These are phyloP conservation scores for Periparus ater DNA, from an alignment of 2,797 vertebrate genomes.

Conservation along the genomic window DNA sequence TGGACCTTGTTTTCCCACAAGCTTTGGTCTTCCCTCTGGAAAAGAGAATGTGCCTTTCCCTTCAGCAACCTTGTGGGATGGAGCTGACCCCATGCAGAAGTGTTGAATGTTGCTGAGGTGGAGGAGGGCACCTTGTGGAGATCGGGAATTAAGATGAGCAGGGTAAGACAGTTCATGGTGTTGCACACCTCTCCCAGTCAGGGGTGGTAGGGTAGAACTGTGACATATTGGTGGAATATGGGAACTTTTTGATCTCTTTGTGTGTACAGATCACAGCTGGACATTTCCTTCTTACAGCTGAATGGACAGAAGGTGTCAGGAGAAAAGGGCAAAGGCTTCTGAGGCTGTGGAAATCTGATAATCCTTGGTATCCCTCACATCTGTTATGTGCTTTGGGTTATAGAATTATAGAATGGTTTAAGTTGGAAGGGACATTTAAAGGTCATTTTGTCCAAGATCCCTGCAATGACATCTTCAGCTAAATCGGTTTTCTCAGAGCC, in stretches of 20 bases:
- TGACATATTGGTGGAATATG: neutral
- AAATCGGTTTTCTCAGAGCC: neutral
- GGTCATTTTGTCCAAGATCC: neutral
- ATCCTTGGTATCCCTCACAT: neutral
- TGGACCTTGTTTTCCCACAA: neutral
- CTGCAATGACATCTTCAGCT: neutral
- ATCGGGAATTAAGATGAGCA: neutral
- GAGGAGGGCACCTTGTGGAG: accelerated
- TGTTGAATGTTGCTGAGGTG: neutral
- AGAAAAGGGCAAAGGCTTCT: neutral
- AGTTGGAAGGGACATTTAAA: neutral
- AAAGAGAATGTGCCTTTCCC: neutral
- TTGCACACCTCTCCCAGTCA: neutral
- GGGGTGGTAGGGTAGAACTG: neutral
- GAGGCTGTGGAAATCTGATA: neutral
- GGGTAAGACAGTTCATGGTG: neutral
- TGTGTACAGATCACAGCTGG: neutral
- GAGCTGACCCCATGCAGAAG: neutral
- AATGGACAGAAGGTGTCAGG: neutral
- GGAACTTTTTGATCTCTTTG: neutral
- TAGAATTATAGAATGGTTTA: neutral
- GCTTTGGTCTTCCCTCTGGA: neutral
- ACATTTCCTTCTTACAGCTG: neutral
- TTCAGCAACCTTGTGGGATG: neutral
- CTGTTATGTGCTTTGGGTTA: neutral